phyloP scores from a whole-genome alignment of 2,797 vertebrate genomes.

The Ammospiza maritima region DNA sequence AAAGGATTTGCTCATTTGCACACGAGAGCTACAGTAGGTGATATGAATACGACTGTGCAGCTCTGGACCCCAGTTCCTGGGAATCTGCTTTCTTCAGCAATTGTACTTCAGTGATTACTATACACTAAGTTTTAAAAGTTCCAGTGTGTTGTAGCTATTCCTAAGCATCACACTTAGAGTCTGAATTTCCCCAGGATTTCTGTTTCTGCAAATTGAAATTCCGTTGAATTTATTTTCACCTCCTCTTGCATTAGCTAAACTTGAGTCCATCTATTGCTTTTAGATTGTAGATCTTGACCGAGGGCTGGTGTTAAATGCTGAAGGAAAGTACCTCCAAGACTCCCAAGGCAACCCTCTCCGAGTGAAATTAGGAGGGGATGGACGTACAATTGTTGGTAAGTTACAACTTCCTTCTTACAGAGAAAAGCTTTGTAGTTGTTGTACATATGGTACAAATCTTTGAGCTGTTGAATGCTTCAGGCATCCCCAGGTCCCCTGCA shows the following conservation, averaged over 20 bases:
- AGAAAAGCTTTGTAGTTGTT: neutral
- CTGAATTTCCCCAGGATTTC: neutral
- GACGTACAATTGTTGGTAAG: constrained; percentile 94
- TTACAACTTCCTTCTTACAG: neutral
- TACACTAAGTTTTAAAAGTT: neutral
- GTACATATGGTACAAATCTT: neutral
- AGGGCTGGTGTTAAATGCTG: constrained; percentile 91
- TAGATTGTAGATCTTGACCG: constrained; percentile 93
- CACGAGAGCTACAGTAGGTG: rapidly evolving
- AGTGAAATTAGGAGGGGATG: constrained; percentile 93
- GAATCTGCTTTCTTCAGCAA: neutral
- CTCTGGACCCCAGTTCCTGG: neutral
- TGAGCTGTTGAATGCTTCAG: neutral
- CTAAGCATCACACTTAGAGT: neutral
- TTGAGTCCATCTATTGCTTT: constrained; percentile 43
- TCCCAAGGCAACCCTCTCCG: constrained; percentile 91
- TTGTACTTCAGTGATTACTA: neutral
- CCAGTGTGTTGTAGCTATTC: neutral
- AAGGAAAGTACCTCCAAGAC: constrained; percentile 93
- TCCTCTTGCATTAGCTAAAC: constrained; percentile 5
- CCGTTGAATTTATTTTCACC: neutral
- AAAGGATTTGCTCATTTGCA: neutral
- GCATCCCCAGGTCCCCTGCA: neutral
- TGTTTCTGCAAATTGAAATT: neutral
- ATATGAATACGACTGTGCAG: neutral